Percentiles rank a stretch among this genome's conserved stretches.
Conservation (phyloP, 2,113 vertebrate species). For the Patagioenas fasciata region DNA sequence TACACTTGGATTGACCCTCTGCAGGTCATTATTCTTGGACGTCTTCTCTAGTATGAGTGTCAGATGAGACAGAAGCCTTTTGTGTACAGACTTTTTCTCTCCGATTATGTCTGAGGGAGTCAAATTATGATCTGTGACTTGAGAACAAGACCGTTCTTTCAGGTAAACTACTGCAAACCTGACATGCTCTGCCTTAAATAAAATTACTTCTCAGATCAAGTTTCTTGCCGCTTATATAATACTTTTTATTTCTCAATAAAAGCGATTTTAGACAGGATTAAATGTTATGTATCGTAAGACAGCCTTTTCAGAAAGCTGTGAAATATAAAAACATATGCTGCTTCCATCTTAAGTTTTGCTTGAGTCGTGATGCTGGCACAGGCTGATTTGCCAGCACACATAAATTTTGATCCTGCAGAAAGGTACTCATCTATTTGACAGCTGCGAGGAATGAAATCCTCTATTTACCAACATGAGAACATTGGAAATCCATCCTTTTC, state of each 20-base stretch:
- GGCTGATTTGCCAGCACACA: neutral
- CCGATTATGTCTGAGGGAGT: neutral
- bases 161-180: slow-evolving; percentile 3
- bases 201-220: neutral
- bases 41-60: neutral
- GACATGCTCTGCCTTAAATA: neutral
- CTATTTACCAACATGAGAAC: neutral
- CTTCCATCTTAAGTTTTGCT: neutral
- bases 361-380: neutral
- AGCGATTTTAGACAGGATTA: neutral
- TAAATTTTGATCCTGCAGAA: neutral
- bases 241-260: slow-evolving; percentile 46
- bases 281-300: neutral
- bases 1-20: neutral
- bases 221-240: slow-evolving; percentile 20
- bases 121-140: neutral
- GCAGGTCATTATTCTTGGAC: neutral
- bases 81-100: neutral
- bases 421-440: neutral
- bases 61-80: neutral
- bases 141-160: neutral
- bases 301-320: slow-evolving; percentile 32
- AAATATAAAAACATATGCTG: neutral
- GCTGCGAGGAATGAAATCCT: neutral
- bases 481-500: neutral